Evolutionary conservation across 2,888 invertebrate genomes (phyloP).

Genomic region (Cactoblastis cactorum): DNA sequence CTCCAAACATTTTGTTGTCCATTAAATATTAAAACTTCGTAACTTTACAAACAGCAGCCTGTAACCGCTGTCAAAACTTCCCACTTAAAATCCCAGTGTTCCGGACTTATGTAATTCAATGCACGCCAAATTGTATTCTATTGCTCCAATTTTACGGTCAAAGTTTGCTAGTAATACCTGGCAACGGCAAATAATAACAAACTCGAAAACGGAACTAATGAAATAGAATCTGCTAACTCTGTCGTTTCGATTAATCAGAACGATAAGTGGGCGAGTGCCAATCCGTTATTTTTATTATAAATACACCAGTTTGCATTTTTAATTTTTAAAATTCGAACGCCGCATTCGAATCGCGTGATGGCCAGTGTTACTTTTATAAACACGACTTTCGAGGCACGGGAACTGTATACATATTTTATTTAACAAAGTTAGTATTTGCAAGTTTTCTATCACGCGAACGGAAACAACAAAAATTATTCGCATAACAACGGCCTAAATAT

Average conservation of each 20-base stretch:
- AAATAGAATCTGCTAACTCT: slow-evolving; percentile 20
- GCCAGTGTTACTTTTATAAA: slow-evolving; percentile 32
- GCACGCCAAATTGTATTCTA: slow-evolving; percentile 26
- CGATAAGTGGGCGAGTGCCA: slow-evolving; percentile 15
- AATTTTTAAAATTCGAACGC: slow-evolving; percentile 38
- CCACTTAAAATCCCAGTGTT: slow-evolving; percentile 32
- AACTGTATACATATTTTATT: slow-evolving; percentile 33
- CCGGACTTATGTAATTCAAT: slow-evolving; percentile 20
- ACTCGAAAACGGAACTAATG: slow-evolving; percentile 27
- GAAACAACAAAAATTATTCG: slow-evolving; percentile 45
- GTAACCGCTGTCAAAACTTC: slow-evolving; percentile 45
- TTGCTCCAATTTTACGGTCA: slow-evolving; percentile 21
- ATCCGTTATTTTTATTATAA: slow-evolving; percentile 6
- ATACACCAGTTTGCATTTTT: slow-evolving; percentile 25
- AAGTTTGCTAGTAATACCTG: slow-evolving; percentile 20
- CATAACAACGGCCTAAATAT: slow-evolving; percentile 27
- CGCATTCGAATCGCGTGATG: slow-evolving; percentile 44
- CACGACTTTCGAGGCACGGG: slow-evolving; percentile 39
- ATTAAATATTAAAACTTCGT: slow-evolving; percentile 42
- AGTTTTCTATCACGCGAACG: slow-evolving; percentile 53
- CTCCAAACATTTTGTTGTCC: slow-evolving; percentile 33
- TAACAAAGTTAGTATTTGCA: slow-evolving; percentile 38
- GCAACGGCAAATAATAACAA: slow-evolving; percentile 18
- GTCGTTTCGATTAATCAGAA: slow-evolving; percentile 17
- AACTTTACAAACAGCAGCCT: slow-evolving; percentile 35